Conservation (phyloP, 2,888 invertebrate species). For the Myathropa florea region DNA sequence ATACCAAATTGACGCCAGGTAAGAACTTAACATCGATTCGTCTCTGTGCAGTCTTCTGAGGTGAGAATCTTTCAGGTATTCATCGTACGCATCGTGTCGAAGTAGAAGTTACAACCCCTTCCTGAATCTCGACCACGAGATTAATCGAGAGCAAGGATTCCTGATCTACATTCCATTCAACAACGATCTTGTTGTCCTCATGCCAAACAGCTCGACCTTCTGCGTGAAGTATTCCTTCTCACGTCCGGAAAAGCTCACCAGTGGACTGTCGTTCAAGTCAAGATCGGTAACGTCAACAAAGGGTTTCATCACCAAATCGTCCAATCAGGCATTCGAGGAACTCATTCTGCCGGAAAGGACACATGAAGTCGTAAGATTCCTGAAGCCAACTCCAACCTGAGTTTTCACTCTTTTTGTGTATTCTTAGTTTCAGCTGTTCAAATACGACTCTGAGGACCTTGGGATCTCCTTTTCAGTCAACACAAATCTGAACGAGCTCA, state of each 20-base stretch:
- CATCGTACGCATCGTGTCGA: slow-evolving; percentile 82
- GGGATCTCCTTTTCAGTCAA: slow-evolving; percentile 78
- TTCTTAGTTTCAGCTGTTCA: slow-evolving; percentile 77
- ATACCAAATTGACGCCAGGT: slow-evolving; percentile 85
- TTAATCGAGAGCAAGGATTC: slow-evolving; percentile 86
- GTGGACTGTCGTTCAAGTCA: slow-evolving; percentile 80
- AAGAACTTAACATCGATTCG: slow-evolving; percentile 1
- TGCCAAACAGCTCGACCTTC: slow-evolving; percentile 76
- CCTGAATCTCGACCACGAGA: slow-evolving; percentile 84
- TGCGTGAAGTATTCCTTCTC: slow-evolving; percentile 78
- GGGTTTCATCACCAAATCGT: slow-evolving; percentile 78
- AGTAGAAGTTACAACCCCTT: slow-evolving; percentile 84
- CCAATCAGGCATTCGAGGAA: slow-evolving; percentile 77
- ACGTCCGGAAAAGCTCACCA: slow-evolving; percentile 79
- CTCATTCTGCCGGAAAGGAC: slow-evolving; percentile 77
- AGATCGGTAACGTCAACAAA: slow-evolving; percentile 79
- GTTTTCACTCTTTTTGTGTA: background rate
- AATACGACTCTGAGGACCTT: slow-evolving; percentile 77
- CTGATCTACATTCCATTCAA: slow-evolving; percentile 86
- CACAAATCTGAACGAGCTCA: slow-evolving; percentile 79
- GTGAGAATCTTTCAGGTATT: slow-evolving; percentile 79
- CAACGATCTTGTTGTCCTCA: slow-evolving; percentile 75
- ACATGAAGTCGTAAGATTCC: slow-evolving; percentile 76
- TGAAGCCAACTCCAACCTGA: background rate
- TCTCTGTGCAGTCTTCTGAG: background rate